These are phyloP conservation scores for Aproaerema taeniolella DNA, from an alignment of 2,888 invertebrate genomes.

Conservation along the genomic window DNA sequence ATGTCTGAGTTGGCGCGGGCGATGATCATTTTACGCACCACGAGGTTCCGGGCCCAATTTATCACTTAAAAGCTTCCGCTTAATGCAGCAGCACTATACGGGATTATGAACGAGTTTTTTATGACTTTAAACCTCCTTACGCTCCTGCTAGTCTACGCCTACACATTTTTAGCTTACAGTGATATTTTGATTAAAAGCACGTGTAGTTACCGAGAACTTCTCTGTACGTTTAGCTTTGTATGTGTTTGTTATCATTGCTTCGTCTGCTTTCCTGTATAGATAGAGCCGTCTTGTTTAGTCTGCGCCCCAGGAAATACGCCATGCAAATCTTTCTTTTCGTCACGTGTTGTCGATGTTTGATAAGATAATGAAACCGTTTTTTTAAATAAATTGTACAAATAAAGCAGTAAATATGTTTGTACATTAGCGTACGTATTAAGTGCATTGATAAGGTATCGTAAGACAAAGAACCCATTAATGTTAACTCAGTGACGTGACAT, in stretches of 20 bases:
- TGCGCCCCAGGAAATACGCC: too few relatives aligned
- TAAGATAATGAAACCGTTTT: too few relatives aligned
- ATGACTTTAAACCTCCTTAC: constrained; percentile 35
- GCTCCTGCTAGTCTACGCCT: constrained; percentile 31
- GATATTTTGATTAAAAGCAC: constrained; percentile 6
- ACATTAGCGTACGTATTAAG: constrained; percentile 14
- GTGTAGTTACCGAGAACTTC: constrained; percentile 6
- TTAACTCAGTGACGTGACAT: constrained; percentile 65
- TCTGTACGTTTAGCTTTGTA: constrained; percentile 1
- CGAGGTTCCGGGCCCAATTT: constrained; percentile 72
- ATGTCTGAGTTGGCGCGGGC: constrained; percentile 39
- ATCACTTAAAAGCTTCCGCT: constrained; percentile 74
- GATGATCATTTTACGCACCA: constrained; percentile 67
- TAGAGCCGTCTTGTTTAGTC: constrained; percentile 4
- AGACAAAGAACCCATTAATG: constrained; percentile 76
- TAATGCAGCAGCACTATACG: constrained; percentile 39
- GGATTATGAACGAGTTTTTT: constrained; percentile 40
- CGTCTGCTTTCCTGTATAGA: constrained; percentile 5
- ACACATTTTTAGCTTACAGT: neutral
- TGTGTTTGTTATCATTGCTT: constrained; percentile 7
- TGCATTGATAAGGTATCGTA: constrained; percentile 63
- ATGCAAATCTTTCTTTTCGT: constrained; percentile 3
- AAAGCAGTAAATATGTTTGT: neutral
- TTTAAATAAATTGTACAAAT: too few relatives aligned
- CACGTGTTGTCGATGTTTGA: constrained; percentile 2